phyloP scores from a whole-genome alignment of 2,113 vertebrate genomes.

The Chaetura pelagica region DNA sequence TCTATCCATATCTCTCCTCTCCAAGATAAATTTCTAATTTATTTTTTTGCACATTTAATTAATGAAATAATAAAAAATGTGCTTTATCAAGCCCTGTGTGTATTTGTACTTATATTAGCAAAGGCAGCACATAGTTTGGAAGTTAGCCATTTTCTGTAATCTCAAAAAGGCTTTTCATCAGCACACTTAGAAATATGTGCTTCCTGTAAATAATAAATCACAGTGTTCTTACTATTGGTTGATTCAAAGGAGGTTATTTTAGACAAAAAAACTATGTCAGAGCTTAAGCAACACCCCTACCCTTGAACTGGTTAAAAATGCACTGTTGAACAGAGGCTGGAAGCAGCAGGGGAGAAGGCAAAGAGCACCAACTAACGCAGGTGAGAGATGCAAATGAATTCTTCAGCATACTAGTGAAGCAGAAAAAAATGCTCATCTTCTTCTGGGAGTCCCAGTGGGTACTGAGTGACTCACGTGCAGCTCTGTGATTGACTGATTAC shows the following conservation, averaged over 20 bases:
- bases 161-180: slow-evolving; percentile 1
- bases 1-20: neutral
- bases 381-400: neutral
- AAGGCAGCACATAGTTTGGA: neutral
- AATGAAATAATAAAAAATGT: neutral
- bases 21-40: too few relatives aligned
- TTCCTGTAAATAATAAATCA: slow-evolving; percentile 29
- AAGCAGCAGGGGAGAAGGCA: neutral
- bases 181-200: neutral
- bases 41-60: neutral
- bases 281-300: neutral
- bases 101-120: neutral
- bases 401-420: neutral
- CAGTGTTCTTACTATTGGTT: neutral
- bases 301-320: slow-evolving; percentile 21
- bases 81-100: neutral
- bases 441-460: neutral
- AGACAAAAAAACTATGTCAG: neutral
- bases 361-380: neutral
- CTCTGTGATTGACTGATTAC: accelerated
- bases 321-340: neutral
- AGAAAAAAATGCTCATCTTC: neutral
- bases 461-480: accelerated
- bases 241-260: neutral
- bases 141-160: neutral